A percentile compares a stretch with the other conserved stretches of the same genome.
Evolutionary conservation across 2,113 vertebrate species (phyloP).

Genomic region (Mus musculus): GRCm39 chr4:139908001-139908500

Average conservation of each 20-base stretch:
- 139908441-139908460: too few relatives aligned
- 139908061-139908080: conserved; percentile 67
- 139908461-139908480: not conserved
- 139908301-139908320: not conserved
- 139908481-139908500: too few relatives aligned
- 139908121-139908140: not conserved
- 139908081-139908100: conserved; percentile 65
- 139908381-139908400: not conserved
- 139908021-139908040: conserved; percentile 74
- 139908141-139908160: not conserved
- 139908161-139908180: fast-evolving
- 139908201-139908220: not conserved
- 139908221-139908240: not conserved
- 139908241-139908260: conserved; percentile 15
- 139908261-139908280: not conserved
- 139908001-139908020: conserved; percentile 69
- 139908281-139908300: not conserved
- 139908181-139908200: not conserved
- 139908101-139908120: conserved; percentile 63
- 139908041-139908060: conserved; percentile 66
- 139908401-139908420: not conserved
- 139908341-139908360: not conserved
- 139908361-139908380: not conserved
- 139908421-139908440: not conserved
- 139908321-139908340: not conserved